Evolutionary conservation across 2,888 invertebrate species (phyloP).

Genomic region (Meganola albula): DNA sequence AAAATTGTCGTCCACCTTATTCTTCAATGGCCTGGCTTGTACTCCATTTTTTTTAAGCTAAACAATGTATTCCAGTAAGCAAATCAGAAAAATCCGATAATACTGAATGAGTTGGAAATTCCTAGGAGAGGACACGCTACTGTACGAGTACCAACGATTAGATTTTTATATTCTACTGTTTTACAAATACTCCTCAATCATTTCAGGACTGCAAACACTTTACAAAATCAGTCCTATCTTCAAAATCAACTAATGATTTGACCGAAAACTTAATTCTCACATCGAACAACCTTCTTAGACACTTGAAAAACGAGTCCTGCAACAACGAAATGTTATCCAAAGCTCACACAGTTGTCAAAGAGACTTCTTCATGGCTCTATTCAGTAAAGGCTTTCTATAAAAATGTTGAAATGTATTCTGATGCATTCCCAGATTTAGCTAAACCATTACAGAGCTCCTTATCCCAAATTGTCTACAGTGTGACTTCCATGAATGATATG

Average conservation of each 20-base stretch:
- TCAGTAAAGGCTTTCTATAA: slow-evolving; percentile 77
- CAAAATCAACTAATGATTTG: slow-evolving; percentile 43
- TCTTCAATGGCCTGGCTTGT: too few species aligned
- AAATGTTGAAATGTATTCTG: slow-evolving; percentile 75
- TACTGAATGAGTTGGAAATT: too few species aligned
- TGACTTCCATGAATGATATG: slow-evolving; percentile 75
- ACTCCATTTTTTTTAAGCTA: too few species aligned
- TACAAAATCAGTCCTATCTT: slow-evolving; percentile 56
- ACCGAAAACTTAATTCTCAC: slow-evolving; percentile 36
- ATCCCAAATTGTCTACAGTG: slow-evolving; percentile 81
- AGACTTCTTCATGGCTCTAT: slow-evolving; percentile 69
- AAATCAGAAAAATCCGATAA: too few species aligned
- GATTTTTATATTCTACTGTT: neutral
- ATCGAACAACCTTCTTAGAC: slow-evolving; percentile 36
- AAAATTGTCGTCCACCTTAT: too few species aligned
- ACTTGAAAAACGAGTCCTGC: slow-evolving; percentile 23
- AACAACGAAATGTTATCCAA: slow-evolving; percentile 29
- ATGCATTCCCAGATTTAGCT: slow-evolving; percentile 88
- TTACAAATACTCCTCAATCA: neutral
- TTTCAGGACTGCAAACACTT: slow-evolving; percentile 72
- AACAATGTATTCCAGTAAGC: too few species aligned
- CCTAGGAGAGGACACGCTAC: too few species aligned
- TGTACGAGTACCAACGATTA: too few species aligned
- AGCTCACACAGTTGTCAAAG: slow-evolving; percentile 51
- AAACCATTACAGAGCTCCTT: slow-evolving; percentile 83